phyloP scores from a whole-genome alignment of 2,113 vertebrate genomes.

The Cheilinus undulatus region DNA sequence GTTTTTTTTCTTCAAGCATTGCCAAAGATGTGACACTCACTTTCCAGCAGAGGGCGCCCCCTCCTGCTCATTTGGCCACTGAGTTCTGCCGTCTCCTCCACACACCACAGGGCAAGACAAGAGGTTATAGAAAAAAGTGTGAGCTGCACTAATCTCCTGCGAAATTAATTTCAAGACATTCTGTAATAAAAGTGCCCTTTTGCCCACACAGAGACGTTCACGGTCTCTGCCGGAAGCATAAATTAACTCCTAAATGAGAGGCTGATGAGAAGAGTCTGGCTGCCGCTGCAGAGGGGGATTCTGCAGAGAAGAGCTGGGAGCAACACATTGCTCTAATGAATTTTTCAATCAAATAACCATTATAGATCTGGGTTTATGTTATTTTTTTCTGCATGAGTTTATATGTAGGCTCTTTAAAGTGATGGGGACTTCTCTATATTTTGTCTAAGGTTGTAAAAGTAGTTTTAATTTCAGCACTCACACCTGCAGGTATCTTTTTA shows the following conservation, averaged over 20 bases:
- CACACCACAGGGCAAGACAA: conserved; percentile 39
- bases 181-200: conserved; percentile 75
- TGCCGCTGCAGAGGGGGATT: conserved; percentile 28
- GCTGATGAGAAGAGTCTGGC: conserved; percentile 58
- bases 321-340: conserved; percentile 40
- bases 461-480: too few species aligned
- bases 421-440: not conserved
- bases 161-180: conserved; percentile 74
- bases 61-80: not conserved
- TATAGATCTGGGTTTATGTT: not conserved
- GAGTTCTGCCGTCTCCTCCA: not conserved
- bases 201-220: conserved; percentile 52
- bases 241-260: conserved; percentile 72
- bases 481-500: too few species aligned
- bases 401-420: not conserved
- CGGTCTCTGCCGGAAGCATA: conserved; percentile 52
- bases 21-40: not conserved
- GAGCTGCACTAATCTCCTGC: conserved; percentile 64
- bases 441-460: too few species aligned
- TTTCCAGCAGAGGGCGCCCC: conserved; percentile 72
- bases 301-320: conserved; percentile 29
- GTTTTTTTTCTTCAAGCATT: not conserved
- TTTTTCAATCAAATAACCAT: conserved; percentile 30
- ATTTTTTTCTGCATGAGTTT: not conserved
- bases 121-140: conserved; percentile 51